A percentile compares a stretch with the other conserved stretches of the same genome.
Evolutionary conservation across 2,888 invertebrate genomes (phyloP).

Genomic region (Limnephilus rhombicus): DNA sequence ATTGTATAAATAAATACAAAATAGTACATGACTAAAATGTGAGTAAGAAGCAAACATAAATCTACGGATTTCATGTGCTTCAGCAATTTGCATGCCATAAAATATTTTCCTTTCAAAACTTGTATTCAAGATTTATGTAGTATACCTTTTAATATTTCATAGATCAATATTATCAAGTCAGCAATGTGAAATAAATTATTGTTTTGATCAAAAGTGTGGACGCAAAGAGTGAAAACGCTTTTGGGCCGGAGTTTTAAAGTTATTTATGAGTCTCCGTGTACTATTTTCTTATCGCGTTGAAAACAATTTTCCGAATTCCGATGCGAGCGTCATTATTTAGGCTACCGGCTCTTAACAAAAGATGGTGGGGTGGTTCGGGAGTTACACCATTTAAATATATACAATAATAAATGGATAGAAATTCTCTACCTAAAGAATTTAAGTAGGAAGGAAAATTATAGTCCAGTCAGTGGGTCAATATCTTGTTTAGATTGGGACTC

Average conservation of each 20-base stretch:
- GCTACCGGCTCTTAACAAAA: slow-evolving; percentile 53
- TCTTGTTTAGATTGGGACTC: no score
- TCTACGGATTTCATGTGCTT: background rate
- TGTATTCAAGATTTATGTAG: background rate
- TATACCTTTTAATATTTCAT: background rate
- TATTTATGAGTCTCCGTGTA: slow-evolving; percentile 62
- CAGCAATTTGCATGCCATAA: background rate
- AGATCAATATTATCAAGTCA: slow-evolving; percentile 27
- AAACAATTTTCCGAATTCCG: slow-evolving; percentile 65
- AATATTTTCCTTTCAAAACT: background rate
- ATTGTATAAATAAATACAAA: no score
- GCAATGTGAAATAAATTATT: slow-evolving; percentile 29
- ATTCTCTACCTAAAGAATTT: no score
- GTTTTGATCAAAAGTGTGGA: slow-evolving; percentile 45
- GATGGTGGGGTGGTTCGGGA: slow-evolving; percentile 56
- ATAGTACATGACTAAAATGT: background rate
- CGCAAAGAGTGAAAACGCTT: slow-evolving; percentile 15
- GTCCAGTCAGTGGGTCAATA: no score
- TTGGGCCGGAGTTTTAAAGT: slow-evolving; percentile 41
- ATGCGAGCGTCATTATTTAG: slow-evolving; percentile 63
- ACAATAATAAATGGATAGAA: slow-evolving; percentile 41
- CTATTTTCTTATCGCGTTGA: slow-evolving; percentile 61
- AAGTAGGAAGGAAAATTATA: no score
- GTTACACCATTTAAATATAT: slow-evolving; percentile 62
- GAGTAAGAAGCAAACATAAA: background rate